Evolutionary conservation across 2,797 vertebrate species (phyloP).

Genomic region (Erpetoichthys calabaricus): DNA sequence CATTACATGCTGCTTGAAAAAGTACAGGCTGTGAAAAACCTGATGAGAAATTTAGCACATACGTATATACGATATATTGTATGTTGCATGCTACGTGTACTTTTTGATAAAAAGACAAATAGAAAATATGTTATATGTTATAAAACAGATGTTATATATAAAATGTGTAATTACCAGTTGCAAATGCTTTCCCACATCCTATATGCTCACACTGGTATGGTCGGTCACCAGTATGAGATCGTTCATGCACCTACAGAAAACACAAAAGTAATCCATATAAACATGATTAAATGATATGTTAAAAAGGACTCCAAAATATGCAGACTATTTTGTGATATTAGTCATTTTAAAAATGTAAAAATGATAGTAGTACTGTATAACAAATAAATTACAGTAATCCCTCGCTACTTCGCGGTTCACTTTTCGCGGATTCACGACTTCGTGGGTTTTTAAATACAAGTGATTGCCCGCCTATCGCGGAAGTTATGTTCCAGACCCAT

Average conservation of each 20-base stretch:
- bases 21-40: no score
- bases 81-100: not conserved
- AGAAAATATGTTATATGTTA: not conserved
- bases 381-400: constrained; percentile 4
- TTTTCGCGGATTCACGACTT: no score
- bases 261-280: constrained; percentile 12
- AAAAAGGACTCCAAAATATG: no score
- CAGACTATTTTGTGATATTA: not conserved
- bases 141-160: not conserved
- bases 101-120: not conserved
- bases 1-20: no score
- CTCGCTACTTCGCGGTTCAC: no score
- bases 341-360: not conserved
- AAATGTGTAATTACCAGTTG: constrained; percentile 66
- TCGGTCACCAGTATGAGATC: constrained; percentile 93
- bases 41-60: no score
- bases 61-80: no score
- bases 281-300: not conserved
- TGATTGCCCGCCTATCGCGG: no score
- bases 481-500: no score
- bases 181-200: constrained; percentile 93
- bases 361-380: not conserved
- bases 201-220: constrained; percentile 84
- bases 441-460: no score
- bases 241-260: constrained; percentile 78